A percentile compares a stretch with the other conserved stretches of the same genome.
These are phyloP conservation scores for Brachyptera putata DNA, from an alignment of 2,888 invertebrate species.

Conservation along the genomic window DNA sequence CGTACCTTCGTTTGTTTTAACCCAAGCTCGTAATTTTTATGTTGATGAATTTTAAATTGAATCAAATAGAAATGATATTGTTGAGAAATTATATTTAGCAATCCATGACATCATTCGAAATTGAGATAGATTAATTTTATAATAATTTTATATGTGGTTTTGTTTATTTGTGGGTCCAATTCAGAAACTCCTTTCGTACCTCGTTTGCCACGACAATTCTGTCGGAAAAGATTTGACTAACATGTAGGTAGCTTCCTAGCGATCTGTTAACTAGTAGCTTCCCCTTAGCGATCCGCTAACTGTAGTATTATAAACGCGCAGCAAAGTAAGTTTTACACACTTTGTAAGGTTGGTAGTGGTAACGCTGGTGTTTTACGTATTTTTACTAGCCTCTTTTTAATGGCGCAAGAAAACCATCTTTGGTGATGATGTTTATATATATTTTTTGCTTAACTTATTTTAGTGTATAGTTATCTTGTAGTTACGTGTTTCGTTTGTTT, in stretches of 20 bases:
- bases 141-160: too few species aligned
- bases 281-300: conserved; percentile 1
- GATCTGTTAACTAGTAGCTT: background rate
- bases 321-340: conserved; percentile 11
- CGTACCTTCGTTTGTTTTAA: too few species aligned
- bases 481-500: background rate
- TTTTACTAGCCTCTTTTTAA: background rate
- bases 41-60: too few species aligned
- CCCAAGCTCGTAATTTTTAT: too few species aligned
- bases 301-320: conserved; percentile 6
- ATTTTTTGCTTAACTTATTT: conserved; percentile 15
- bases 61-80: too few species aligned
- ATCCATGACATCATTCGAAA: too few species aligned
- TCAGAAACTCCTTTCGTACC: too few species aligned
- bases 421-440: background rate
- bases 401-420: background rate
- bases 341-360: background rate
- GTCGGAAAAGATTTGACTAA: background rate
- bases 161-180: too few species aligned
- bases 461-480: background rate
- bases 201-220: too few species aligned
- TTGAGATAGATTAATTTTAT: too few species aligned
- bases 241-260: background rate
- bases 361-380: conserved; percentile 4
- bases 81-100: too few species aligned